These are phyloP conservation scores for Decapterus maruadsi DNA, from an alignment of 2,797 vertebrate species.

Conservation along the genomic window DNA sequence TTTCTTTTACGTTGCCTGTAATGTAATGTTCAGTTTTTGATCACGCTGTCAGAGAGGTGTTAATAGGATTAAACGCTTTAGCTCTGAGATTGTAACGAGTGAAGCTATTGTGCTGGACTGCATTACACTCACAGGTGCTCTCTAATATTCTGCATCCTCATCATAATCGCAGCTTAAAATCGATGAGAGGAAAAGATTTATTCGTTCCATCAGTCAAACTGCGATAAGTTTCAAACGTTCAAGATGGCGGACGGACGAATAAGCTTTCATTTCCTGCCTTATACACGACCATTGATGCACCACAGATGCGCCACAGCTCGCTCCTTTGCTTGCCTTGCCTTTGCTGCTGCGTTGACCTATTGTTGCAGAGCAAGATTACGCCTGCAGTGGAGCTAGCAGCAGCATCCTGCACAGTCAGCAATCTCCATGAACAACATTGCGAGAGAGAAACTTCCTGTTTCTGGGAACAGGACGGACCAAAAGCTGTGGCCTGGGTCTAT, in stretches of 20 bases:
- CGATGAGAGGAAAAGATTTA: background rate
- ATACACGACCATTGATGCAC: background rate
- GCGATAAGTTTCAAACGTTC: background rate
- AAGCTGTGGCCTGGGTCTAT: constrained; percentile 17
- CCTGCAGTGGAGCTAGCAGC: constrained; percentile 33
- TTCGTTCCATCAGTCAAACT: background rate
- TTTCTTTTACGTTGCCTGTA: background rate
- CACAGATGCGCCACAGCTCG: background rate
- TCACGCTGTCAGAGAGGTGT: background rate
- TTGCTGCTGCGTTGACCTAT: constrained; percentile 5
- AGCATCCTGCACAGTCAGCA: constrained; percentile 74
- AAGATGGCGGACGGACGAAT: background rate
- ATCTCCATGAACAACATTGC: constrained; percentile 56
- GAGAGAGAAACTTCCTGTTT: constrained; percentile 64
- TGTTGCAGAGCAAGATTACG: constrained; percentile 27
- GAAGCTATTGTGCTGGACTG: background rate
- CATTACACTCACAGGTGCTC: background rate
- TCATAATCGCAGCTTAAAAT: background rate
- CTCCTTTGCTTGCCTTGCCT: constrained; percentile 38
- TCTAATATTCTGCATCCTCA: background rate
- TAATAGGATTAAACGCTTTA: background rate
- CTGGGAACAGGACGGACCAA: constrained; percentile 43
- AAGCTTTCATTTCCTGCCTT: constrained; percentile 21
- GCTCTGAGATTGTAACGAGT: background rate
- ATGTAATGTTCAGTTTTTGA: background rate